Base-by-base conservation (phyloP, 2,888 invertebrate genomes). In the Abrostola tripartita region DNA sequence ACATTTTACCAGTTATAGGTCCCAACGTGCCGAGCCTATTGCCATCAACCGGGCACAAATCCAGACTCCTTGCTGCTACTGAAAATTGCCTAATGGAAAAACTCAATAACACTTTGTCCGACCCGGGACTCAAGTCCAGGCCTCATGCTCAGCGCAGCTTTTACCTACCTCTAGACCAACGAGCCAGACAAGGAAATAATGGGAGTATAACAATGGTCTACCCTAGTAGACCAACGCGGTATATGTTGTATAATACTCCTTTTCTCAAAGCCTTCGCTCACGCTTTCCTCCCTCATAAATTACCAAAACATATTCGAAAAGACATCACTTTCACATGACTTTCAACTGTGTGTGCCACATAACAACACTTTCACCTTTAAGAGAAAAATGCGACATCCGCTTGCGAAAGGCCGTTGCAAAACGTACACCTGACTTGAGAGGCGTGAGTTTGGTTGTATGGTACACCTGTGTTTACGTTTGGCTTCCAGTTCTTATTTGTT, bases 341-440 rank as follows among this genome's bases (percentile, higher is more conserved):
- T 90, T 91, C 91, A 67, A 85, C 76, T 79, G 79, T 82, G 81
- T 82, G 81, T 80, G 74, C 79, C 72, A 84, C 78, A 24, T 81
- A 82, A 47, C 52, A 65, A 59, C 73, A 85, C 88, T 89, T 89
- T 89, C 88, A 87, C 90, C 85, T 88, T 87, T 84, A 68, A 82
- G 79, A 76, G 79, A 83, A 88, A 90, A 88, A 88, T 86, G 83
- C 65, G 66, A 85, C 83, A 90, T 91, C 91, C 92, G 91, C 76
- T 87, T 12, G 73, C 69, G 67, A 75, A 69, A 68, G 72, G 37
- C 62, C 57, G 58, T 88, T 89, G 88, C 88, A 84, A 89, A 88
- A 88, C 62, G 49, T 61, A 61, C 65, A 84, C 84, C 81, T 83
- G 81, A 77, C 74, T 68, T 54, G 65, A 77, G 73, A 65, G 71